These are phyloP conservation scores for Hyles vespertilio DNA, from an alignment of 1,140 invertebrate genomes.

Conservation along the genomic window DNA sequence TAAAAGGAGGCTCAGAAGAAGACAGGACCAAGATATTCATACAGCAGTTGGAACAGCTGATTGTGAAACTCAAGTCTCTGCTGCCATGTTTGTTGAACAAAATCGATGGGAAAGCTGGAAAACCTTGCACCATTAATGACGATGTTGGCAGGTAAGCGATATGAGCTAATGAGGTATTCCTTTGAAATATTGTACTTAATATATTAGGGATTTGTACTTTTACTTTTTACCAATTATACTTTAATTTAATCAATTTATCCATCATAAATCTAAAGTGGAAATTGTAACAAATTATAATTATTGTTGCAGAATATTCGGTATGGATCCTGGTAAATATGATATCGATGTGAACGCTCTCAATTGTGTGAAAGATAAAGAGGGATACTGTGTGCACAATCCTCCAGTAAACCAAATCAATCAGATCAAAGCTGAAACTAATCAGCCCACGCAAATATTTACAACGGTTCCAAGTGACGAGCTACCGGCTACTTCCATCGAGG, in stretches of 20 bases:
- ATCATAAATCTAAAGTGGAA: too few relatives aligned
- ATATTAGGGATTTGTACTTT: too few relatives aligned
- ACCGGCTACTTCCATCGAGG: constrained; percentile 5
- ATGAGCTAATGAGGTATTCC: background rate
- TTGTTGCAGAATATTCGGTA: constrained; percentile 53
- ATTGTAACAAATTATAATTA: background rate
- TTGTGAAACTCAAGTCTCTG: constrained; percentile 49
- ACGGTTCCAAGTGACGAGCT: background rate
- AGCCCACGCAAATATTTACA: background rate
- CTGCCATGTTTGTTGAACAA: constrained; percentile 49
- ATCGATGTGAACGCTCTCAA: constrained; percentile 52
- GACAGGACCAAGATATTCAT: constrained; percentile 46
- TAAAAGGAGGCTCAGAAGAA: constrained; percentile 41
- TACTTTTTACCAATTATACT: too few relatives aligned
- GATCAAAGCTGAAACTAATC: background rate
- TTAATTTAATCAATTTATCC: too few relatives aligned
- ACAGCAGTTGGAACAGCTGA: constrained; percentile 53
- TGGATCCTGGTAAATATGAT: constrained; percentile 59
- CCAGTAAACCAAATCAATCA: constrained; percentile 13
- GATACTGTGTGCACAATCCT: constrained; percentile 53
- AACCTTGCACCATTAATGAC: constrained; percentile 48
- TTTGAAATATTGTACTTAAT: too few relatives aligned
- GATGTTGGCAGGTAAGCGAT: constrained; percentile 51
- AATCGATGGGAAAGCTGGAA: constrained; percentile 27
- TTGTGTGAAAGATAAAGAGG: constrained; percentile 59